Evolutionary conservation across 2,113 vertebrate genomes (phyloP), one percentile per base, ranked within the genome.

Genomic region (Agapornis roseicollis): DNA sequence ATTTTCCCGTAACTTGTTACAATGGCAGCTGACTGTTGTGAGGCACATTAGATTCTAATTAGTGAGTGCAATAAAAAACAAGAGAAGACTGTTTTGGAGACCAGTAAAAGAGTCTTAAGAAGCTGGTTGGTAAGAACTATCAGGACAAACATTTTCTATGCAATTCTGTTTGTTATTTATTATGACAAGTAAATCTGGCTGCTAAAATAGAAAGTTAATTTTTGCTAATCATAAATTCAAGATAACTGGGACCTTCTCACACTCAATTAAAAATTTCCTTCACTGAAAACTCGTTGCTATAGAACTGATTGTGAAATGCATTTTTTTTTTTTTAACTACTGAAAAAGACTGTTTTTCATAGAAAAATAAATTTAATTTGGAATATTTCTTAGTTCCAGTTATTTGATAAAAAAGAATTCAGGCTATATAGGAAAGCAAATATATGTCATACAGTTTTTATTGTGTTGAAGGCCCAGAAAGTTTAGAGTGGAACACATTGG

Each of bases 1-100:
- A 97, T 97, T 97, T 96, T 97, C 85, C 80, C 5, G 60, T 94
- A 97, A 97, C 89, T 97, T 95, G 86, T 82, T 95, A 93, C 89
- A 97, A 82, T 87, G 88, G 88, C 79, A 91, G 90, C 90, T 77
- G 92, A 90, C 63, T 96, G 84, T 94, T 92, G 49, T 82, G 55
- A 95, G 87, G 82, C 81, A 95, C 93, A 53, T 47, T 35, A 73
- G 42, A 64, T 82, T 53, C 77, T 95, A 86, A 91, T 86, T 69
- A 94, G 66, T 72, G 84, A 78, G 47, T 46, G 46, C 74, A 88
- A 55, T 16, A 68, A 63, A 65, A 76, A 87, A 37, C 61, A 89
- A 89, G 4, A 66, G 10, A 70, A 63, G 44, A 53, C 16, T 53
- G 17, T 52, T 88, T 91, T 88, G 47, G 63, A 0, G 0, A 56